Evolutionary conservation across 2,888 invertebrate genomes (phyloP), one percentile per base, ranked within the genome.

Genomic region (Acanthococcus lagerstroemiae): DNA sequence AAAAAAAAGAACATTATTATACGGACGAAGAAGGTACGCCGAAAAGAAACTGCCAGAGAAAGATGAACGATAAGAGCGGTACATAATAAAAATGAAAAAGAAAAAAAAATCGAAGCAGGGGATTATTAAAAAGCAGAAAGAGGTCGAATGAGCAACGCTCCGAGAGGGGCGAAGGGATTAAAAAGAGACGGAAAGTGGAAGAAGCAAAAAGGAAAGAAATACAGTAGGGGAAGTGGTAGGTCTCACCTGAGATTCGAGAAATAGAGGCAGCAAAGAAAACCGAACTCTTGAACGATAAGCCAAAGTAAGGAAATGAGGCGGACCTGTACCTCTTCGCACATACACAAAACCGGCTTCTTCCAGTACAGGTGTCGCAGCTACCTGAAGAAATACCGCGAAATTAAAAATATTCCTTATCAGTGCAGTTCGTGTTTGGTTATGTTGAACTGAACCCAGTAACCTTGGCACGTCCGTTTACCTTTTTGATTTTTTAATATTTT

Each of bases 371-470:
- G 63, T 63, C 63, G 63, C 44, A 54, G 54, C 63, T 63, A 63
- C 63, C 63, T 63, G 63, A 63, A 63, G 63, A 63, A 63, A 63
- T 52, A 52, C 37, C 63, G 63, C 63, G 63, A 63, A 63, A 63
- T 63, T 63, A 52, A 63, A 63, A 63, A 63, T 50, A 63, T 63
- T 63, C 54, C 52, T 63, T 63, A 63, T 63, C 63, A 63, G 63
- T 63, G 63, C 30, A 37, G 63, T 63, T 63, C 24, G 52, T 54
- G 15, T n/a, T 45, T 45, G 46, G 60, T 60, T 48, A 48, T 46
- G 60, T 60, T 60, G 63, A 63, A 63, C 63, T 63, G 63, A 63
- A 63, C 54, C 63, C 63, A 63, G 63, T 63, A 63, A 63, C 63
- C 63, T 63, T 63, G 63, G 63, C 54, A 52, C 50, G 63, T 52